phyloP scores from a whole-genome alignment of 1,140 invertebrate species.

The Andricus grossulariae region DNA sequence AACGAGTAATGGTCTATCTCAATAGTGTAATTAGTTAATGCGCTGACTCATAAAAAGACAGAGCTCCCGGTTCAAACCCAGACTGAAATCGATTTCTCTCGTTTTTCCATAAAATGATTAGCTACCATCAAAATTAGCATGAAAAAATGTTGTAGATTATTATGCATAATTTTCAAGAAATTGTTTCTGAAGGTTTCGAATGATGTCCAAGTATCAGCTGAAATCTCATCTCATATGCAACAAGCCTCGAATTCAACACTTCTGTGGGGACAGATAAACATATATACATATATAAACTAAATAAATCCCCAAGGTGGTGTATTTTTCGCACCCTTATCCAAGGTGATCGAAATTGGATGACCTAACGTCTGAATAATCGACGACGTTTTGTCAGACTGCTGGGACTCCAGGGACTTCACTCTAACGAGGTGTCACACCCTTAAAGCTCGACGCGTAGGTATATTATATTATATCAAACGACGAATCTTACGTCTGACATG shows the following conservation, averaged over 20 bases:
- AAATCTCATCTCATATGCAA: too few relatives aligned
- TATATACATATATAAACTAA: not conserved
- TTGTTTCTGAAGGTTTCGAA: too few relatives aligned
- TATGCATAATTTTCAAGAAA: too few relatives aligned
- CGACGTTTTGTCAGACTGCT: slow-evolving; percentile 41
- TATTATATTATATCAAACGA: slow-evolving; percentile 25
- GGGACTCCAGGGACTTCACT: slow-evolving; percentile 40
- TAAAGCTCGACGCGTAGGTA: slow-evolving; percentile 12
- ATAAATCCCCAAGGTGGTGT: slow-evolving; percentile 34
- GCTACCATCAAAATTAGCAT: too few relatives aligned
- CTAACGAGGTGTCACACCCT: slow-evolving; percentile 55
- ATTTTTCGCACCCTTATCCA: slow-evolving; percentile 40
- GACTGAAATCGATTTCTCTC: too few relatives aligned
- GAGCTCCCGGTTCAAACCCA: too few relatives aligned
- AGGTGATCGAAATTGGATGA: slow-evolving; percentile 56
- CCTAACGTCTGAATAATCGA: slow-evolving; percentile 53
- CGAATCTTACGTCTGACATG: slow-evolving; percentile 18
- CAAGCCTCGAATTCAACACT: not conserved
- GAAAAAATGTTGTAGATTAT: too few relatives aligned
- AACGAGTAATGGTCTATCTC: too few relatives aligned
- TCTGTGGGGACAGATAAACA: not conserved
- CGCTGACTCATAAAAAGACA: too few relatives aligned
- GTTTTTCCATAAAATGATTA: too few relatives aligned
- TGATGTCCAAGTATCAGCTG: too few relatives aligned
- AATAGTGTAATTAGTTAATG: too few relatives aligned